phyloP scores from a whole-genome alignment of 2,113 vertebrate species.

The Saccopteryx leptura region DNA sequence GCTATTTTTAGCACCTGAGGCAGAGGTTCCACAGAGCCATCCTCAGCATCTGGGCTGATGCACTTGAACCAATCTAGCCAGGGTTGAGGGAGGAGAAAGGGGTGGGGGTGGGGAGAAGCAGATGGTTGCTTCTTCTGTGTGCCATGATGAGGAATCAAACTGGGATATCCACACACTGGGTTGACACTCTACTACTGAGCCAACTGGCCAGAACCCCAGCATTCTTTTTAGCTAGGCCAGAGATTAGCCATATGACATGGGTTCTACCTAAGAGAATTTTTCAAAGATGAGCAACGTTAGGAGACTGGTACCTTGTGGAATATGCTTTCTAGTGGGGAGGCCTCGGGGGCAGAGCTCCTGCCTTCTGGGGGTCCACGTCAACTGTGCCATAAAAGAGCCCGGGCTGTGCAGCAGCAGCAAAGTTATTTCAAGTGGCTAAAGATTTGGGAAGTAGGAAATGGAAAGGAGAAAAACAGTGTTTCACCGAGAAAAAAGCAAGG shows the following conservation, averaged over 20 bases:
- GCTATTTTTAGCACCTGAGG: too few relatives aligned
- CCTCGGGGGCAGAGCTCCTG: background rate
- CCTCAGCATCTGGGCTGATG: too few relatives aligned
- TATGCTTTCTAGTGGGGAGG: background rate
- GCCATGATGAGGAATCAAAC: too few relatives aligned
- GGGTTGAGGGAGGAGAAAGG: too few relatives aligned
- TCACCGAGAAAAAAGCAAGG: background rate
- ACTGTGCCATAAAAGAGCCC: accelerated
- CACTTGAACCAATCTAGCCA: too few relatives aligned
- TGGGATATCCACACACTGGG: too few relatives aligned
- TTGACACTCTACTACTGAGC: too few relatives aligned
- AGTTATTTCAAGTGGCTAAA: background rate
- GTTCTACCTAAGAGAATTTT: background rate
- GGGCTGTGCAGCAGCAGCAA: background rate
- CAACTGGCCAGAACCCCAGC: too few relatives aligned
- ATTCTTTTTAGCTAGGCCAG: background rate
- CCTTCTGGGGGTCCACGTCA: too few relatives aligned
- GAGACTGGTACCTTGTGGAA: background rate
- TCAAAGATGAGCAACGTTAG: background rate
- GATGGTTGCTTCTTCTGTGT: too few relatives aligned
- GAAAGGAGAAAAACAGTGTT: background rate
- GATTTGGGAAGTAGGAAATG: background rate
- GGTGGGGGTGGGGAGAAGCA: too few relatives aligned
- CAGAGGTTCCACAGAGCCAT: too few relatives aligned
- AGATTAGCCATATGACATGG: background rate